Evolutionary conservation across 2,888 invertebrate genomes (phyloP).

Genomic region (Tetragonisca angustula): DNA sequence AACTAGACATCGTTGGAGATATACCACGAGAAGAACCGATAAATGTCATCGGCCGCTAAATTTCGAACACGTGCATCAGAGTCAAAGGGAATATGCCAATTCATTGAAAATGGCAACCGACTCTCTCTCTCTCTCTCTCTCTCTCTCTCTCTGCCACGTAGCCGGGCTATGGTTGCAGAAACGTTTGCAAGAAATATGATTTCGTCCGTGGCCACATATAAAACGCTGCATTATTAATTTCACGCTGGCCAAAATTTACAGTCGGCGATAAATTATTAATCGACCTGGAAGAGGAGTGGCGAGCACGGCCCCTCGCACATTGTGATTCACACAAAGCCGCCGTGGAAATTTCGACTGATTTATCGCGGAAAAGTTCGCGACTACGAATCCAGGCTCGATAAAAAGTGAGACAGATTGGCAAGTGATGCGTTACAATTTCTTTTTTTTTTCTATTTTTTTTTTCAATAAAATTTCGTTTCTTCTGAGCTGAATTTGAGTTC

Average conservation of each 20-base stretch:
- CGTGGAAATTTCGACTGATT: conserved; percentile 37
- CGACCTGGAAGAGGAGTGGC: conserved; percentile 49
- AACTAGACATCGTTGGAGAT: not conserved
- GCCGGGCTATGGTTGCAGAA: not conserved
- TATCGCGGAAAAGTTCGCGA: conserved; percentile 31
- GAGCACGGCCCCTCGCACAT: conserved; percentile 25
- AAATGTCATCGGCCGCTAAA: conserved; percentile 9
- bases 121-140: too few relatives aligned
- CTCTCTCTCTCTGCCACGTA: not conserved
- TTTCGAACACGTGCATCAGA: not conserved
- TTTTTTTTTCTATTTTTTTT: not conserved
- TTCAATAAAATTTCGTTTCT: not conserved
- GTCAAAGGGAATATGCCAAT: not conserved
- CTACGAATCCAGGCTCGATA: not conserved
- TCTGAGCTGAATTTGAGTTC: too few relatives aligned
- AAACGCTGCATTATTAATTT: conserved; percentile 50
- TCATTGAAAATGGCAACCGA: not conserved
- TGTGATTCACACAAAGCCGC: conserved; percentile 46
- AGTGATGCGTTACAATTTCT: not conserved
- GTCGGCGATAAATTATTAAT: conserved; percentile 50
- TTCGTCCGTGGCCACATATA: conserved; percentile 31
- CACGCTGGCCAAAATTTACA: conserved; percentile 39
- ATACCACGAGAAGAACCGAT: not conserved
- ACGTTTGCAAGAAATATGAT: conserved; percentile 17
- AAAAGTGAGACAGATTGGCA: not conserved